Base-by-base conservation (phyloP, 2,797 vertebrate genomes). In the Poecilia velifera region DNA sequence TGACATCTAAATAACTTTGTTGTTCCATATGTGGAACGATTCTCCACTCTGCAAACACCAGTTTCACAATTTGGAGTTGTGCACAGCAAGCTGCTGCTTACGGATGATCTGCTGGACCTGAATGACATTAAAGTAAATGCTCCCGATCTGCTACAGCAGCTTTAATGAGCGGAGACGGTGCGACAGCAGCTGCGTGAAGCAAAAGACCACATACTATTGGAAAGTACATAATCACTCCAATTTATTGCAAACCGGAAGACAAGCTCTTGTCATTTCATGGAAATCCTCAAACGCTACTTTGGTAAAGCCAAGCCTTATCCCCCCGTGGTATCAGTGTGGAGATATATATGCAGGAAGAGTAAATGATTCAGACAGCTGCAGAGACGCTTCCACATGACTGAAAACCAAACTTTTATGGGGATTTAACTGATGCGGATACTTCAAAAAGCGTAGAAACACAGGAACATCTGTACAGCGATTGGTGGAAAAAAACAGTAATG, bases 181-280 rank as follows among this genome's bases (percentile, higher is more conserved):
- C 34, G 39, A 22, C 72, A 74, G 76, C 39, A 43, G 73, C 77
- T 73, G 55, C 14, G 79, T 25, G 68, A 43, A 78, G 57, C 49
- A 90, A 88, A 53, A 79, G 45, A 89, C 64, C 74, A 90, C 88
- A 85, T 89, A 85, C 72, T 83, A 75, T 77, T 46, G 45, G 12
- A 89, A 80, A 78, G 72, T 46, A 82, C 76, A 85, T 74, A 72
- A 91, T 78, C 81, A 90, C 78, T 74, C 87, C 84, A 84, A 86
- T 90, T 90, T 88, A 90, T 89, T 89, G 78, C 41, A 90, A 90
- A 90, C 78, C 77, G 80, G 86, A 90, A 89, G 79, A 90, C 83
- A 83, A 72, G 57, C 84, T 89, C 9, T 80, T 75, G 64, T 79
- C 72, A 85, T 82, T 74, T 82, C 76, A 80, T 73, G 75, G 68